Evolutionary conservation across 2,888 invertebrate species (phyloP), one percentile per base, ranked within the genome.

Genomic region (Drosophila anomalipes): DNA sequence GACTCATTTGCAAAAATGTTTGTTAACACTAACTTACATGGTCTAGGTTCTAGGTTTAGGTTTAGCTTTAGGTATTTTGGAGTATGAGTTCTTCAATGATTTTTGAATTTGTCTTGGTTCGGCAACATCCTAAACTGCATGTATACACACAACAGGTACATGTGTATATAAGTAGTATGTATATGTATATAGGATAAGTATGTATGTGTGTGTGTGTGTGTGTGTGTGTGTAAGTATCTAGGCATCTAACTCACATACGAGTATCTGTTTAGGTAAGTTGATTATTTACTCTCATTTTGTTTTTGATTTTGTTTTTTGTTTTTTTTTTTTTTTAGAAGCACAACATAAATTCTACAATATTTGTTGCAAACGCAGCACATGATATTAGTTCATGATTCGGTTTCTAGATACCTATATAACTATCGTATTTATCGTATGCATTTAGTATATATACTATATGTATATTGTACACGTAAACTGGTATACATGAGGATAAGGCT

Each of bases 401-500:
- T 56, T 68, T 57, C 56, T 79, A 71, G 56, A 59, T 58, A 12
- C 54, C 64, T 72, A 79, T 64, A 60, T 62, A 81, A 68, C 86
- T 85, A 77, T 74, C 65, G 71, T 74, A 74, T 69, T 62, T 79
- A 85, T 81, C 73, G 77, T 83, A 77, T 67, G 41, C 70, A 75
- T 75, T 19, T 56, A 56, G 37, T 35, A 12, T 56, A 56, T 56
- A 56, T 39, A 39, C 72, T 64, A 63, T 54, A 63, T 75, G 62
- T 76, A 63, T 80, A 81, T 77, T 77, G 83, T 86, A 86, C 86
- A 88, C 86, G 85, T 90, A 92, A 91, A 92, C 91, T 93, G 92
- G 93, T 93, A 93, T 93, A 93, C 93, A 92, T 92, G 86, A 84
- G 87, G 90, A 91, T 93, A 93, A 93, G 93, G 93, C 93, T 93